A percentile compares a stretch with the other conserved stretches of the same genome.
Evolutionary conservation across 2,888 invertebrate species (phyloP).

Genomic region (Pelosia muscerda): DNA sequence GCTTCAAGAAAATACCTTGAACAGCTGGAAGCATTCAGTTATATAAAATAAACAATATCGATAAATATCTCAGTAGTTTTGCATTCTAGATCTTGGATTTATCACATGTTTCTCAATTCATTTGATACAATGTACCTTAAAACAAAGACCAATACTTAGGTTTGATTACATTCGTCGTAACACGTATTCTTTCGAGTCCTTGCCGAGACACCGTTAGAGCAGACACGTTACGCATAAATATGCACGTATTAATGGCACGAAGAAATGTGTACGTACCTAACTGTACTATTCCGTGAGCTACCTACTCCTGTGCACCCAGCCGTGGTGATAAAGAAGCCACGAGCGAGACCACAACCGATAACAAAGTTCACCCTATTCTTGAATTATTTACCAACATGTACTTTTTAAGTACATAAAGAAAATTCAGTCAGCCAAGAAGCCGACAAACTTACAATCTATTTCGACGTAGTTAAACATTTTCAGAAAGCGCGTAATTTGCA

Average conservation of each 20-base stretch:
- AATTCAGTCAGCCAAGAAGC: conserved; percentile 10
- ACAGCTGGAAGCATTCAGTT: conserved; percentile 36
- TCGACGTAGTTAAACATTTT: conserved; percentile 23
- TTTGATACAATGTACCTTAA: conserved; percentile 23
- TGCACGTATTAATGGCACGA: conserved; percentile 81
- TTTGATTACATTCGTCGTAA: conserved; percentile 55
- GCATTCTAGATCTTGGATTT: conserved; percentile 49
- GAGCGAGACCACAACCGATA: conserved; percentile 60
- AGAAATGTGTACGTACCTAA: conserved; percentile 74
- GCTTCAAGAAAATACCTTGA: conserved; percentile 30
- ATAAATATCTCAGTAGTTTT: conserved; percentile 44
- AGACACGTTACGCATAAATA: conserved; percentile 84
- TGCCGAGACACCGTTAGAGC: conserved; percentile 75
- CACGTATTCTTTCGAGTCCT: conserved; percentile 76
- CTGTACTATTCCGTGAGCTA: conserved; percentile 76
- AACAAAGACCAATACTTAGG: conserved; percentile 34
- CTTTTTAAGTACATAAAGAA: neutral
- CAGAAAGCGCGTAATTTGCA: conserved; percentile 54
- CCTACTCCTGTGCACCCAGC: conserved; percentile 62
- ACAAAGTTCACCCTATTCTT: conserved; percentile 26
- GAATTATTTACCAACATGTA: neutral
- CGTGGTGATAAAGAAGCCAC: conserved; percentile 54
- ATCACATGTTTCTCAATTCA: conserved; percentile 56
- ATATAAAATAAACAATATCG: conserved; percentile 41
- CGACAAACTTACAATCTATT: conserved; percentile 22